Evolutionary conservation across 2,797 vertebrate species (phyloP), one percentile per base, ranked within the genome.

Genomic region (Harpagifer antarcticus): DNA sequence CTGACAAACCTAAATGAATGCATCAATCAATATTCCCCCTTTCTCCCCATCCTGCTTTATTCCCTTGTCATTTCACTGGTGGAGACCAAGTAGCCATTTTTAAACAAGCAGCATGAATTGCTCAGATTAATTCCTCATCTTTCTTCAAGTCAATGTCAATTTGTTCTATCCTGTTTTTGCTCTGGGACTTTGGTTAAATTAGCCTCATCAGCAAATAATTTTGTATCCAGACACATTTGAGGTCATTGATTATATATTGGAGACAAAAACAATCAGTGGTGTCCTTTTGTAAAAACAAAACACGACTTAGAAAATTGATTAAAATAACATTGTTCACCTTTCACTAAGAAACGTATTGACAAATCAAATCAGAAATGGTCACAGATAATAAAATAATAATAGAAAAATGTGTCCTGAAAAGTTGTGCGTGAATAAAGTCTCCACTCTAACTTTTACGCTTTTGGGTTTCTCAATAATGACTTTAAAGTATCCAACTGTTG

Each of bases 1-100:
- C 69, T 78, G 58, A 81, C 78, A 69, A 70, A 75, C 65, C 55
- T 53, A 85, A 84, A 81, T 78, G 59, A 86, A 79, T 74, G 61
- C 67, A 81, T 84, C 67, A 83, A 83, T 84, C 77, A 76, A 63
- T 73, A 78, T 58, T 50, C 55, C 23, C 31, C 31, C 47, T 52
- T 44, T 16, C 66, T 76, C 63, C 23, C 53, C 37, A 53, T 33
- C 43, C 53, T 45, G 60, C 45, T 74, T 78, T 79, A 76, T 81
- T 72, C 47, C 54, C 76, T 33, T 70, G 67, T 73, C 71, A 73
- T 78, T 74, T 76, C 68, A 49, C 44, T 19, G 37, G 23, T 76
- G 43, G 72, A 3, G 52, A 82, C 54, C 73, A 79, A 78, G 40
- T 49, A 58, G 56, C 27, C 59, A 7, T 66, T 74, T 65, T 74